Evolutionary conservation across 2,888 invertebrate species (phyloP).

Genomic region (Amiota minor): DNA sequence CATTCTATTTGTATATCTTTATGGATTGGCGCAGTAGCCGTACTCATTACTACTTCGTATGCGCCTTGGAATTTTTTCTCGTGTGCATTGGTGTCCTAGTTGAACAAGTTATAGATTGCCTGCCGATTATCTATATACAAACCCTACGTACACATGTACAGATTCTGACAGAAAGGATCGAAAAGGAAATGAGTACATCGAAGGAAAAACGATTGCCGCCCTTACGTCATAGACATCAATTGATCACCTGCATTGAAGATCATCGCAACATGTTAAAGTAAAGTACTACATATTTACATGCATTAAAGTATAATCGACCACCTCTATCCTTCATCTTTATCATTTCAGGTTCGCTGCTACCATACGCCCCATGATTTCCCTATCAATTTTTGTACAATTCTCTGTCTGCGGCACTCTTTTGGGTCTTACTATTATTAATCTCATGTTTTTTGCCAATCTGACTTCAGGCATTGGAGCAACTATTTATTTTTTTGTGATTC

Average conservation of each 20-base stretch:
- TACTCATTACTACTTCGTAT: background rate
- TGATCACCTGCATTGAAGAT: conserved; percentile 7
- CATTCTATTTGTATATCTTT: conserved; percentile 12
- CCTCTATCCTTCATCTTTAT: background rate
- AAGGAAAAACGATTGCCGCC: background rate
- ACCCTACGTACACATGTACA: conserved; percentile 1
- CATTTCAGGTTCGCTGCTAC: background rate
- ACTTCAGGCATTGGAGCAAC: background rate
- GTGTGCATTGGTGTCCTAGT: background rate
- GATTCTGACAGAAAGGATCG: conserved; percentile 3
- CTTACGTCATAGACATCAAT: background rate
- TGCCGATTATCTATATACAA: conserved; percentile 13
- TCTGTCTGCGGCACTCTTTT: conserved; percentile 14
- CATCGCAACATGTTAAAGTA: conserved; percentile 19
- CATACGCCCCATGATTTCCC: conserved; percentile 17
- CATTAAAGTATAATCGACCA: background rate
- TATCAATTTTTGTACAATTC: conserved; percentile 11
- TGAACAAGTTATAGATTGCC: background rate
- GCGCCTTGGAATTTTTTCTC: background rate
- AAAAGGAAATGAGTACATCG: background rate
- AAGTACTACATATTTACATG: background rate
- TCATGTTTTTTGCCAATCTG: conserved; percentile 7
- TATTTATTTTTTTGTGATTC: background rate
- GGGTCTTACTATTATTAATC: conserved; percentile 12
- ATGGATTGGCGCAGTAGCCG: conserved; percentile 15